A percentile compares a stretch with the other conserved stretches of the same genome.
These are phyloP conservation scores for Pogonomyrmex barbatus DNA, from an alignment of 1,140 invertebrate genomes.

Conservation along the genomic window DNA sequence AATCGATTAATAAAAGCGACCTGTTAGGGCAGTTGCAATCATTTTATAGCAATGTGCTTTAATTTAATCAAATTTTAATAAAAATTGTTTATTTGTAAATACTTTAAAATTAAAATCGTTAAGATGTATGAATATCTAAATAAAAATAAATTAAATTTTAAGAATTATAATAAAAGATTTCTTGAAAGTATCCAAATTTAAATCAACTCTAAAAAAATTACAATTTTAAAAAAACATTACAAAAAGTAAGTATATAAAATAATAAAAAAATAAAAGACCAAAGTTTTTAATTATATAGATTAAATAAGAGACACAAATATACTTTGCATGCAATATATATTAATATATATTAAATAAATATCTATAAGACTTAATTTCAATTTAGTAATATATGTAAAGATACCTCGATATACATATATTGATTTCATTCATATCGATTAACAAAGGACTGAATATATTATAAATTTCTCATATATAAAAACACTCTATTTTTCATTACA, in stretches of 20 bases:
- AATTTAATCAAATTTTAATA: slow-evolving; percentile 3
- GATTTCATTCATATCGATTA: neutral
- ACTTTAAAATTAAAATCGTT: neutral
- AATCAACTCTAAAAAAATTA: neutral
- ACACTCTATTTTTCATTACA: neutral
- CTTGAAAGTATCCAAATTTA: neutral
- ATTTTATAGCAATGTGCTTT: slow-evolving; percentile 1
- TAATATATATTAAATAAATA: slow-evolving; percentile 23
- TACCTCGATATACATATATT: neutral
- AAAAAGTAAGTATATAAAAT: neutral
- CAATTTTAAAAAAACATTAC: neutral
- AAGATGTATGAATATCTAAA: neutral
- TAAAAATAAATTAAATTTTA: neutral
- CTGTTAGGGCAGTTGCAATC: neutral
- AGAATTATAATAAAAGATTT: slow-evolving; percentile 4
- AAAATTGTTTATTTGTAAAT: neutral
- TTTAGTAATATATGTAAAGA: neutral
- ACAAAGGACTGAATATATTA: neutral
- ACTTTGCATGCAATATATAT: neutral
- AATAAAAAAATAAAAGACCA: neutral
- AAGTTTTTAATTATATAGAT: neutral
- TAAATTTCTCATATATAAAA: slow-evolving; percentile 26
- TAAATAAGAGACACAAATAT: neutral
- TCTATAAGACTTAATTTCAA: neutral
- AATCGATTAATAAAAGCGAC: slow-evolving; percentile 38